A percentile compares a stretch with the other conserved stretches of the same genome.
phyloP scores from a whole-genome alignment of 2,113 vertebrate species.

The Tetraodon nigroviridis region DNA sequence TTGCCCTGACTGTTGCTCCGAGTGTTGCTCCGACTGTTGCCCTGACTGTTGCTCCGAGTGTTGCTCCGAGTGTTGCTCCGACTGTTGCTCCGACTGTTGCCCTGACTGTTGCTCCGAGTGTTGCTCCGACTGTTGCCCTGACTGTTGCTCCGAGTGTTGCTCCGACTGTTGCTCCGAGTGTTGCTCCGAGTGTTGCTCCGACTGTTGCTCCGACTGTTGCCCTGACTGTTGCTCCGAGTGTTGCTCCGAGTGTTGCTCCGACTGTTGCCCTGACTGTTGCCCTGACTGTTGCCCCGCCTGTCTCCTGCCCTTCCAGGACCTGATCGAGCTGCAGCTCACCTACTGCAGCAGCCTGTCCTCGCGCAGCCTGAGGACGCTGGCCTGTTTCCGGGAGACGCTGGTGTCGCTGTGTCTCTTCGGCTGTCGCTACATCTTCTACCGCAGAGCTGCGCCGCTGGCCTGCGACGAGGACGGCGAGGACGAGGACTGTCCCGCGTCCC shows the following conservation, averaged over 20 bases:
- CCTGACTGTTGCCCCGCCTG: no score
- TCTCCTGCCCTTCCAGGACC: constrained; percentile 75
- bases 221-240: no score
- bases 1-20: neutral
- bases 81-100: no score
- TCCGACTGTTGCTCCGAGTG: no score
- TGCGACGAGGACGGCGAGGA: constrained; percentile 84
- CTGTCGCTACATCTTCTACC: constrained; percentile 88
- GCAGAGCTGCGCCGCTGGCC: constrained; percentile 81
- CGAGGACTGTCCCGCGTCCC: constrained; percentile 79
- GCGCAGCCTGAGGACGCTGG: constrained; percentile 87
- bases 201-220: no score
- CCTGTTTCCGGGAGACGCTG: constrained; percentile 84
- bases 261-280: neutral
- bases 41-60: neutral
- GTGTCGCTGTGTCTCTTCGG: constrained; percentile 93
- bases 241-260: neutral
- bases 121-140: neutral
- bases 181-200: no score
- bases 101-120: neutral
- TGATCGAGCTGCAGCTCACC: constrained; percentile 91
- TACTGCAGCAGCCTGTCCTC: constrained; percentile 90
- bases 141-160: neutral
- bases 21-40: no score
- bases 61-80: no score